Base-by-base conservation (phyloP, 2,888 invertebrate species). In the Stomorhina lunata region DNA sequence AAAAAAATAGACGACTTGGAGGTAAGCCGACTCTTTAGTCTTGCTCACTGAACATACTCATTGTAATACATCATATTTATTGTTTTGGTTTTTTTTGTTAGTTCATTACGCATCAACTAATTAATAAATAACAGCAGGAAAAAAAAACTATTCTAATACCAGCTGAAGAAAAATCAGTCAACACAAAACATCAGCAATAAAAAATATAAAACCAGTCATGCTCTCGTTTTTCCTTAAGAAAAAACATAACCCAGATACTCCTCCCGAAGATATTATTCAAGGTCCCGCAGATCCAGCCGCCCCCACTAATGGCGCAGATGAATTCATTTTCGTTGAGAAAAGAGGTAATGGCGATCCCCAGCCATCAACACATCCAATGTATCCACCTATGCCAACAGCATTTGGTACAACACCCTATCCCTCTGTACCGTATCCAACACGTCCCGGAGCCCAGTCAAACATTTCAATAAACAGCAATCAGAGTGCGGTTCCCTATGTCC, bases 211-310 rank as follows among this genome's bases (percentile, higher is more conserved):
- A 32, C n/a, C n/a, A n/a, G n/a, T n/a, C n/a, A 90, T 90, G 90
- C 85, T 90, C 22, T 88, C 89, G 1, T 85, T 90, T 48, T 90
- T 90, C 69, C 86, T 87, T 1, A 90, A 89, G 80, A 89, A 88
- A 15, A 89, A 88, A 68, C 85, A 85, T 29, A 85, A 69, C 29
- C 83, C 86, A 0, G 89, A 89, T 7, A 85, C 87, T 6, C 86
- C 89, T 3, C 83, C 85, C 12, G 86, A 79, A 27, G 86, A 86
- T 17, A 75, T 84, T 12, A 85, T 86, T 17, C 86, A 86, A 75
- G 86, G 87, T n/a, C 85, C 84, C 5, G 29, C 81, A 25, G 84
- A 84, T 3, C 55, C 75, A 53, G 63, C 79, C 2, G 17, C 50
- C 34, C 69, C 66, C 9, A 63, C 45, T n/a, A 81, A 77, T 48